Evolutionary conservation across 2,888 invertebrate genomes (phyloP), one percentile per base, ranked within the genome.

Genomic region (Ormia ochracea): DNA sequence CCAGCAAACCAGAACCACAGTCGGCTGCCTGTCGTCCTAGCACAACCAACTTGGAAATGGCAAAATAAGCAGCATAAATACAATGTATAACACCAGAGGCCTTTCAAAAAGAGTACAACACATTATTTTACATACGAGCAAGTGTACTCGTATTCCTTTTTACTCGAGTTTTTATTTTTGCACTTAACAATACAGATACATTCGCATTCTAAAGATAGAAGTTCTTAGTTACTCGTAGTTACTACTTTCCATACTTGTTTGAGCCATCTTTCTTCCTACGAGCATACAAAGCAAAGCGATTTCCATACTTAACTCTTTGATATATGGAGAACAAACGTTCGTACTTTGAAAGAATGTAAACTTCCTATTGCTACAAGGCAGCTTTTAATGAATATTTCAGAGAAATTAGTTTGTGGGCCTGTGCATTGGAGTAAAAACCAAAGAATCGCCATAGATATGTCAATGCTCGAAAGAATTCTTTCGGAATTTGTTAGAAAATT

Each of bases 1-100:
- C 58, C 59, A 59, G 54, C 72, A 68, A 38, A 72, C n/a, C n/a
- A 68, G 54, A 56, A 69, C 68, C 61, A 61, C 72, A 76, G 50
- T 45, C 33, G 31, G 31, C 36, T n/a, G 59, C 10, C 14, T 31
- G 9, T 9, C 9, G 45, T 43, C 23, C 58, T 36, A 26, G 41
- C 19, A 54, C 23, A 63, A 2, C 21, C 61, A 43, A 61, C 33
- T 19, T 72, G 52, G 45, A 63, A 43, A 43, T 50, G 33, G 12
- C 2, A 21, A 61, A 54, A 61, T 61, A 52, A 61, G 19, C 43
- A 63, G 21, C n/a, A 56, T 36, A 4, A n/a, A 7, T 23, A 17
- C 14, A 28, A 50, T 41, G 4, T 9, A 23, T 21, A 73, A 52
- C 41, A 75, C 75, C 70, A 63, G 76, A 58, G 80, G 56, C 80